Percentiles rank a stretch among this genome's conserved stretches.
Evolutionary conservation across 2,888 invertebrate genomes (phyloP).

Genomic region (Agrotis clavis): DNA sequence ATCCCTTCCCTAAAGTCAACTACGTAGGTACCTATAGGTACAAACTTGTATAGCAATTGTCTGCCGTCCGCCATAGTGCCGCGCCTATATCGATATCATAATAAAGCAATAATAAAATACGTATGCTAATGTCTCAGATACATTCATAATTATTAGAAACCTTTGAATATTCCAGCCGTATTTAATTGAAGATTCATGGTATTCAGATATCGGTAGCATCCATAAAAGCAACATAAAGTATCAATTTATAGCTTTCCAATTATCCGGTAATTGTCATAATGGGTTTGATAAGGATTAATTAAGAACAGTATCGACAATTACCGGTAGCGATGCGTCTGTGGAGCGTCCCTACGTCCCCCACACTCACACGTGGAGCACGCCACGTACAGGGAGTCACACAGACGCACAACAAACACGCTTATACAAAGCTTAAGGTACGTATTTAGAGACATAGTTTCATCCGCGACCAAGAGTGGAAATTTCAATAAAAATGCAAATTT

Average conservation of each 20-base stretch:
- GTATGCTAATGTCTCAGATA: constrained; percentile 47
- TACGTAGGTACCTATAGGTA: constrained; percentile 76
- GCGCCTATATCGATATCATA: constrained; percentile 64
- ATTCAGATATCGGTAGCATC: constrained; percentile 56
- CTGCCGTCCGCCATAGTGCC: constrained; percentile 76
- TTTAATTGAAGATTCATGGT: constrained; percentile 64
- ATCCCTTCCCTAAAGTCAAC: constrained; percentile 88
- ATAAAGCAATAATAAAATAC: constrained; percentile 50
- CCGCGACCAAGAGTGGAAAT: constrained; percentile 87
- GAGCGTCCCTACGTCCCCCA: constrained; percentile 70
- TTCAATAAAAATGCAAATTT: constrained; percentile 91
- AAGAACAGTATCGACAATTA: constrained; percentile 69
- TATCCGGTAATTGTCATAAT: constrained; percentile 61
- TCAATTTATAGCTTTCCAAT: constrained; percentile 65
- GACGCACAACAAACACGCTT: constrained; percentile 73
- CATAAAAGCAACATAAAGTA: constrained; percentile 66
- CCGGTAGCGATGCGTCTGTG: constrained; percentile 55
- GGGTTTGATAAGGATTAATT: constrained; percentile 59
- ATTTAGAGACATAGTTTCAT: constrained; percentile 88
- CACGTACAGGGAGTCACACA: constrained; percentile 66
- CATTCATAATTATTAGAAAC: constrained; percentile 58
- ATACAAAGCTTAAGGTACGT: constrained; percentile 85
- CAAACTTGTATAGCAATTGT: constrained; percentile 85
- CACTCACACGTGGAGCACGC: constrained; percentile 64
- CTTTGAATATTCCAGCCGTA: constrained; percentile 60